phyloP scores from a whole-genome alignment of 2,113 vertebrate genomes.

The Piliocolobus tephrosceles region DNA sequence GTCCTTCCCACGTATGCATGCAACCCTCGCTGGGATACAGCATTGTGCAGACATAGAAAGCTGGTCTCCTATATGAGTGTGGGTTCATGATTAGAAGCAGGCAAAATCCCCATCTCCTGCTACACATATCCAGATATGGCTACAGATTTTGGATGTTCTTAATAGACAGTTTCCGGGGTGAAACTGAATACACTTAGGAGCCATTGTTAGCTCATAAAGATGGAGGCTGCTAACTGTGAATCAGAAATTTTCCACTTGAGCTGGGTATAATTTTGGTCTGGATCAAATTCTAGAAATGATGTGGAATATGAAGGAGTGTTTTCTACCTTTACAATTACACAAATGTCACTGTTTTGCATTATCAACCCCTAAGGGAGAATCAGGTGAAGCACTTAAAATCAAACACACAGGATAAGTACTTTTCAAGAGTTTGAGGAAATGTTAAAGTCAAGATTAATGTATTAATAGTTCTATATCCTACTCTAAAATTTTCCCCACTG shows the following conservation, averaged over 20 bases:
- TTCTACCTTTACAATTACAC: not conserved
- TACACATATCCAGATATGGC: not conserved
- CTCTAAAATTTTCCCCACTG: not conserved
- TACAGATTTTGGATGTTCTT: not conserved
- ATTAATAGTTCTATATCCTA: not conserved
- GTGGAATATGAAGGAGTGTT: not conserved
- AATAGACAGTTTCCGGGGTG: not conserved
- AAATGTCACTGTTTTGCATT: not conserved
- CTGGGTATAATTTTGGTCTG: not conserved
- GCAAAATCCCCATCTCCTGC: not conserved
- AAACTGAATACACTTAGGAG: not conserved
- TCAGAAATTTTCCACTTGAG: not conserved
- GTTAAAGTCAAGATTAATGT: not conserved
- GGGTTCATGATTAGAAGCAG: not conserved
- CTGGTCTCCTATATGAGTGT: not conserved
- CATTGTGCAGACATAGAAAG: too few species aligned
- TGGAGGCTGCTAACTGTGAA: not conserved
- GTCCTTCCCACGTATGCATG: not conserved
- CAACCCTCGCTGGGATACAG: rapidly evolving
- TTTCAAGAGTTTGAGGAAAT: not conserved
- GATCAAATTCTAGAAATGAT: not conserved
- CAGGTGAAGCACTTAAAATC: not conserved
- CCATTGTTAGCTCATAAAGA: not conserved
- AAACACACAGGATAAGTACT: not conserved
- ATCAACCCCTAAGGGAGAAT: not conserved